A percentile compares a stretch with the other conserved stretches of the same genome.
phyloP scores from a whole-genome alignment of 1,140 invertebrate genomes.

The Drosophila sulfurigaster region DNA sequence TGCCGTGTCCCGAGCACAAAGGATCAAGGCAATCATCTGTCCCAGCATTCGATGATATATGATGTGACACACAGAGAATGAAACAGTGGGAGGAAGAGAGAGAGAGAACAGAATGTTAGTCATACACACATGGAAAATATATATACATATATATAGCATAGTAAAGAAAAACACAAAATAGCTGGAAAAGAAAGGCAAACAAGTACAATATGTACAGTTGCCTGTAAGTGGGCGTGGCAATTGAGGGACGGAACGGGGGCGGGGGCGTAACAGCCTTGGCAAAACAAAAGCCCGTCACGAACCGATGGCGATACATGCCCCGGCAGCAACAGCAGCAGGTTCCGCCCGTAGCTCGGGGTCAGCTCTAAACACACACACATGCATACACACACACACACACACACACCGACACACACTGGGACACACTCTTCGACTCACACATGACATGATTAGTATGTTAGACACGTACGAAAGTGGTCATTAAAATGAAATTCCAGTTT shows the following conservation, averaged over 20 bases:
- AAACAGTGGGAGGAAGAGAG: slow-evolving; percentile 14
- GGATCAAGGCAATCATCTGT: slow-evolving; percentile 93
- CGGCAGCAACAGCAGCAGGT: slow-evolving; percentile 7
- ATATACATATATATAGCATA: background rate
- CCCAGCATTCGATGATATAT: slow-evolving; percentile 16
- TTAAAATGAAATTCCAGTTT: slow-evolving; percentile 84
- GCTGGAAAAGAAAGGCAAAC: slow-evolving; percentile 3
- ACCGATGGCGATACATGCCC: slow-evolving; percentile 49
- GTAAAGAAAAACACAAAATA: no score
- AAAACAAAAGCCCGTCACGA: slow-evolving; percentile 74
- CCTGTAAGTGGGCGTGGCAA: background rate
- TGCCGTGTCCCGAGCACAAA: slow-evolving; percentile 95
- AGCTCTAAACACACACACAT: slow-evolving; percentile 33
- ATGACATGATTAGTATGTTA: slow-evolving; percentile 84
- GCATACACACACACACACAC: slow-evolving; percentile 36
- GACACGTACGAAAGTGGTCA: slow-evolving; percentile 84
- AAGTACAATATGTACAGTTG: slow-evolving; percentile 21
- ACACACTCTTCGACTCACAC: slow-evolving; percentile 27
- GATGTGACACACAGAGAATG: slow-evolving; percentile 3
- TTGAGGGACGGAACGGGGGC: background rate
- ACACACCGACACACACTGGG: slow-evolving; percentile 24
- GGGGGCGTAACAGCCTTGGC: slow-evolving; percentile 61
- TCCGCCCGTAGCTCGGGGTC: slow-evolving; percentile 24
- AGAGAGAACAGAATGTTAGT: slow-evolving; percentile 65
- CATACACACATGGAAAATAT: slow-evolving; percentile 7